These are phyloP conservation scores for Mystacornis crossleyi DNA, from an alignment of 2,113 vertebrate species.

Conservation along the genomic window DNA sequence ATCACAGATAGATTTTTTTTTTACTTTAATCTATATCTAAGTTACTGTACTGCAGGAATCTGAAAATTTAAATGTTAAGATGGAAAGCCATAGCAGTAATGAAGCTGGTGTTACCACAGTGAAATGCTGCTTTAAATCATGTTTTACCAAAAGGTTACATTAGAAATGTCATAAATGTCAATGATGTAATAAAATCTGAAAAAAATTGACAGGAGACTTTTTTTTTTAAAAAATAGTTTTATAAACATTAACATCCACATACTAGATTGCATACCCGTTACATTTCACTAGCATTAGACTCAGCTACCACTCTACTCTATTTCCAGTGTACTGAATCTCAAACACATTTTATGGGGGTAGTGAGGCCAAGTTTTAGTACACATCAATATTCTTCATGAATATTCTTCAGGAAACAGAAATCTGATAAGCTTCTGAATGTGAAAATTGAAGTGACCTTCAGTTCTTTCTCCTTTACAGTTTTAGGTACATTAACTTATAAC, in stretches of 20 bases:
- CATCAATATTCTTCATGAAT: neutral
- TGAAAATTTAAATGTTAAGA: neutral
- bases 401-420: neutral
- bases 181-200: neutral
- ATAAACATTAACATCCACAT: neutral
- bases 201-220: neutral
- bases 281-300: neutral
- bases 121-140: neutral
- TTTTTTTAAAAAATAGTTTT: neutral
- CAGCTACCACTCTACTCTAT: neutral
- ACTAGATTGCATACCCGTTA: neutral
- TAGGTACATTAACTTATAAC: neutral
- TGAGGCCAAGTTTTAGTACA: neutral
- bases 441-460: neutral
- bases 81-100: neutral
- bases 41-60: neutral
- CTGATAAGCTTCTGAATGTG: neutral
- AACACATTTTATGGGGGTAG: neutral
- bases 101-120: neutral
- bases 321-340: neutral
- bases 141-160: neutral
- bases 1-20: neutral
- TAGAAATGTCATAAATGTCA: neutral
- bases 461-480: neutral
- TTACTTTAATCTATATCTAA: neutral